Percentiles rank a stretch among this genome's conserved stretches.
Conservation (phyloP, 2,113 vertebrate genomes). For the Cebidichthys violaceus region DNA sequence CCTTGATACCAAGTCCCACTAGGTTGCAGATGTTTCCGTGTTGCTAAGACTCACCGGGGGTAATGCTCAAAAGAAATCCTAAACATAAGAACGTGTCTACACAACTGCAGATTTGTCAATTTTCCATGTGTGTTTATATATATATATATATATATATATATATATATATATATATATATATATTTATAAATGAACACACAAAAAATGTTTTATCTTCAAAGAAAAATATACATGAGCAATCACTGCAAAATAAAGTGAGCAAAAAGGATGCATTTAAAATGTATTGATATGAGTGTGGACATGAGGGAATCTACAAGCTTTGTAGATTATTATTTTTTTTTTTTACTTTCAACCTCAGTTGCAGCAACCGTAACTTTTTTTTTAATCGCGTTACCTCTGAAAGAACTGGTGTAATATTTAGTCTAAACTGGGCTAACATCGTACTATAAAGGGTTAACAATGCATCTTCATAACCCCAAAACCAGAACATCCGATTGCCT, state of each 20-base stretch:
- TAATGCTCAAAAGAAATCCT: not conserved
- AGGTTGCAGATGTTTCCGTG: constrained; percentile 37
- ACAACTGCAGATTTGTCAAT: not conserved
- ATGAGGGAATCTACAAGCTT: too few species aligned
- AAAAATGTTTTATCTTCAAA: not conserved
- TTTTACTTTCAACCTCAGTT: not conserved
- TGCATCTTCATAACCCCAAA: not conserved
- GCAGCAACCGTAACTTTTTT: not conserved
- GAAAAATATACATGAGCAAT: not conserved
- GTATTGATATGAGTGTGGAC: not conserved
- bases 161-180: too few species aligned
- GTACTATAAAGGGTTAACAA: not conserved
- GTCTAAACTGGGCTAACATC: not conserved
- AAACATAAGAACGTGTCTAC: not conserved
- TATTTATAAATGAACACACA: too few species aligned
- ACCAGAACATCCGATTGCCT: not conserved
- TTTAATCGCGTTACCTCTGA: not conserved
- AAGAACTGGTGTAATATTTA: not conserved
- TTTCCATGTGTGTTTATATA: too few species aligned
- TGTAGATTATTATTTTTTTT: not conserved
- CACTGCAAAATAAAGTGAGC: not conserved
- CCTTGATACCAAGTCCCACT: constrained; percentile 10
- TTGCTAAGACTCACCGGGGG: not conserved
- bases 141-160: too few species aligned
- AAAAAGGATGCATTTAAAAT: not conserved